Evolutionary conservation across 2,797 vertebrate genomes (phyloP).

Genomic region (Gallinago solitaria): DNA sequence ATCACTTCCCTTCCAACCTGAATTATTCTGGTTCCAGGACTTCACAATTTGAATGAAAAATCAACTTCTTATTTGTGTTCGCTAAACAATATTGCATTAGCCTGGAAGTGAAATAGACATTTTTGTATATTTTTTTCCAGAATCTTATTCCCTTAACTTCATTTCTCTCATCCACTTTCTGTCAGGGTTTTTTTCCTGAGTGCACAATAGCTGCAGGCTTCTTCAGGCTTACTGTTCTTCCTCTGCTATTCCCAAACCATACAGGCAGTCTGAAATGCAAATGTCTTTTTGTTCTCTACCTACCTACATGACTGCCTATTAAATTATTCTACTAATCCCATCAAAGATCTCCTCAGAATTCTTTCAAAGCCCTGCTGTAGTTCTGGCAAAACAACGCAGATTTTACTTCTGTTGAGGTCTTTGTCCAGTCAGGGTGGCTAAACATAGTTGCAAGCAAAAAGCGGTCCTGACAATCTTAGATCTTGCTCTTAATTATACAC

Average conservation of each 20-base stretch:
- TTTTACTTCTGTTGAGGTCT: background rate
- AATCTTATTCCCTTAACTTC: background rate
- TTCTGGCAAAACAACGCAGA: background rate
- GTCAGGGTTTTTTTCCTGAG: background rate
- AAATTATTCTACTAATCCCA: constrained; percentile 1
- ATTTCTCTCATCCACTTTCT: background rate
- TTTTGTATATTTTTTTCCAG: background rate
- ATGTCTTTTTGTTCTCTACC: background rate
- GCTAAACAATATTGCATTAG: background rate
- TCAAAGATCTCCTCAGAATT: background rate
- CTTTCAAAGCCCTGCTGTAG: background rate
- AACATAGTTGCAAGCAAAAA: background rate
- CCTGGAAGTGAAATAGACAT: background rate
- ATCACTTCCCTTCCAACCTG: background rate
- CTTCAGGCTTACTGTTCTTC: background rate
- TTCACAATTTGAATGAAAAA: background rate
- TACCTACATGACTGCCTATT: background rate
- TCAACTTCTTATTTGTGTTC: background rate
- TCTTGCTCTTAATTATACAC: background rate
- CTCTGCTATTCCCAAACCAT: background rate
- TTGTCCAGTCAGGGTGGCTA: background rate
- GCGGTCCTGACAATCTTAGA: background rate
- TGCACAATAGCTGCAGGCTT: constrained; percentile 11
- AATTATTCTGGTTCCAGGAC: background rate
- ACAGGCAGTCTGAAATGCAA: constrained; percentile 12